Percentiles rank a stretch among this genome's conserved stretches.
Conservation (phyloP, 2,797 vertebrate genomes). For the Florisuga fusca region DNA sequence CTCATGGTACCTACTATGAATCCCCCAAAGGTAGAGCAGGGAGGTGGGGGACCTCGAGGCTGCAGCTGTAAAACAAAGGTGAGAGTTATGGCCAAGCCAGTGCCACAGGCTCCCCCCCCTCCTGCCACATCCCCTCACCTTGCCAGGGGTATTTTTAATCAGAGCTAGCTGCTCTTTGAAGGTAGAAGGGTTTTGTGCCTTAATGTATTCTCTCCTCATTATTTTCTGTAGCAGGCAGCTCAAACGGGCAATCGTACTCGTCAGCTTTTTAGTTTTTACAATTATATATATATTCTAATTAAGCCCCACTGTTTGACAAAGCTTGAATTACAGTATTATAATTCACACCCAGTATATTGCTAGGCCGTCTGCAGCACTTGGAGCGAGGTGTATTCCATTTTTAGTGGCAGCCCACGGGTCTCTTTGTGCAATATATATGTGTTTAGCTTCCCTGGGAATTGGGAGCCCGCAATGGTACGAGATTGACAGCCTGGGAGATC, state of each 20-base stretch:
- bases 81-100: background rate
- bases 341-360: constrained; percentile 55
- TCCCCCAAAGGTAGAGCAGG: rapidly evolving
- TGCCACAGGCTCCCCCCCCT: background rate
- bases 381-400: constrained; percentile 40
- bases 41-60: background rate
- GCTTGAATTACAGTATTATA: constrained; percentile 70
- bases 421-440: constrained; percentile 33
- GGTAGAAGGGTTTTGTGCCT: constrained; percentile 44
- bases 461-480: background rate
- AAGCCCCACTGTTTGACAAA: constrained; percentile 73
- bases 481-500: constrained; percentile 49
- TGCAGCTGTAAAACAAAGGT: background rate
- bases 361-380: constrained; percentile 24
- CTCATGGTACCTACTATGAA: rapidly evolving
- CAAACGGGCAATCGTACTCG: constrained; percentile 55
- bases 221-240: constrained; percentile 69
- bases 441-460: constrained; percentile 37
- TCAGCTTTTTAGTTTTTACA: constrained; percentile 60
- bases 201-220: constrained; percentile 66
- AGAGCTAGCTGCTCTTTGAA: constrained; percentile 58
- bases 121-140: background rate
- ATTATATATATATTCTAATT: constrained; percentile 78
- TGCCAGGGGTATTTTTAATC: constrained; percentile 24
- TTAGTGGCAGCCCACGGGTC: background rate